Conservation (phyloP, 2,113 vertebrate genomes). For the Prochilodus magdalenae region DNA sequence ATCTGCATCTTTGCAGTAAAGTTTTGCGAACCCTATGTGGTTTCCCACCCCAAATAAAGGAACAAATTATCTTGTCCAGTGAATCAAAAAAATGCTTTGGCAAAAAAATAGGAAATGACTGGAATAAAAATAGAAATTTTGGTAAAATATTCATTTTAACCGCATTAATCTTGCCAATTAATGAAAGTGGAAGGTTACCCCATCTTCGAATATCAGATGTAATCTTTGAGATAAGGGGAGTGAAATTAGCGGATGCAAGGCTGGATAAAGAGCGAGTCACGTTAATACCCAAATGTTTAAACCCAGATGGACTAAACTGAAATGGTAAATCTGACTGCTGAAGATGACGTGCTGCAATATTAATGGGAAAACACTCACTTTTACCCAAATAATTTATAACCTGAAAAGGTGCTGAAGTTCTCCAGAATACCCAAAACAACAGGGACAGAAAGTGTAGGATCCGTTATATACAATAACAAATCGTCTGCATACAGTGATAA, state of each 20-base stretch:
- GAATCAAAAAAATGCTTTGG: background rate
- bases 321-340: slow-evolving; percentile 19
- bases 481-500: background rate
- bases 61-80: too few species aligned
- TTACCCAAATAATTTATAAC: too few species aligned
- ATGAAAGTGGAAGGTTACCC: background rate
- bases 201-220: slow-evolving; percentile 28
- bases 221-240: slow-evolving; percentile 6
- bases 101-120: background rate
- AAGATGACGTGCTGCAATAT: background rate
- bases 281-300: slow-evolving; percentile 32
- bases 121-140: background rate
- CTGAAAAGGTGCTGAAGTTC: too few species aligned
- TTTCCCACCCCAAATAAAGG: too few species aligned
- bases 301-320: slow-evolving; percentile 21
- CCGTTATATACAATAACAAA: too few species aligned
- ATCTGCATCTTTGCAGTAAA: too few species aligned
- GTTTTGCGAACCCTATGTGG: too few species aligned
- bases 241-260: slow-evolving; percentile 14
- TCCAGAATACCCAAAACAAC: slow-evolving; percentile 10
- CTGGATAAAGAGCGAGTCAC: background rate
- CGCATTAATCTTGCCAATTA: background rate
- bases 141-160: too few species aligned
- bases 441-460: slow-evolving; percentile 1
- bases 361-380: background rate